Percentiles rank a stretch among this genome's conserved stretches.
Evolutionary conservation across 2,888 invertebrate genomes (phyloP).

Genomic region (Tetragnatha montana): DNA sequence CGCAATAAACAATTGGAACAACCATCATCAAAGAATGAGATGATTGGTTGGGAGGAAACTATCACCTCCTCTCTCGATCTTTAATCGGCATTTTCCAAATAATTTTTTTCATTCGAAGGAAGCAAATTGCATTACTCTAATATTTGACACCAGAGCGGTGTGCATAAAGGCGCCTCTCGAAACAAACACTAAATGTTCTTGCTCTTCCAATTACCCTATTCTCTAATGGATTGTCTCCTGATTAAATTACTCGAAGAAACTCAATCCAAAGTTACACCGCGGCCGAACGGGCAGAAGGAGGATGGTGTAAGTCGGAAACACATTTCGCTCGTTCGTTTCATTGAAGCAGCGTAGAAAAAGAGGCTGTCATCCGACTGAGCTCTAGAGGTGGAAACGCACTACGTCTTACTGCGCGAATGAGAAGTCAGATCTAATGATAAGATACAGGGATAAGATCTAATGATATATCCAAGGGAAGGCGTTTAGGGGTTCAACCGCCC

Average conservation of each 20-base stretch:
- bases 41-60: not conserved
- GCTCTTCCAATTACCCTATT: constrained; percentile 40
- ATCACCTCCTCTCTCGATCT: not conserved
- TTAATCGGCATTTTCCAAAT: too few species aligned
- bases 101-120: not conserved
- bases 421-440: too few species aligned
- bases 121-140: constrained; percentile 3
- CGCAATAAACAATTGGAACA: not conserved
- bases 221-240: constrained; percentile 42
- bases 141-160: not conserved
- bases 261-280: constrained; percentile 35
- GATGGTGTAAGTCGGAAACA: not conserved
- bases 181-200: constrained; percentile 12
- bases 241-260: constrained; percentile 50
- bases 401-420: too few species aligned
- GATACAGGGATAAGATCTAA: too few species aligned
- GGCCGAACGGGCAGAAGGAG: not conserved
- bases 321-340: not conserved
- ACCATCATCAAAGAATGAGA: not conserved
- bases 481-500: too few species aligned
- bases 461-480: too few species aligned
- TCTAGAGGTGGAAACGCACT: too few species aligned
- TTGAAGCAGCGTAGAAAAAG: too few species aligned
- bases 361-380: too few species aligned
- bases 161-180: not conserved